phyloP scores from a whole-genome alignment of 2,888 invertebrate genomes.

The Campaea margaritaria region DNA sequence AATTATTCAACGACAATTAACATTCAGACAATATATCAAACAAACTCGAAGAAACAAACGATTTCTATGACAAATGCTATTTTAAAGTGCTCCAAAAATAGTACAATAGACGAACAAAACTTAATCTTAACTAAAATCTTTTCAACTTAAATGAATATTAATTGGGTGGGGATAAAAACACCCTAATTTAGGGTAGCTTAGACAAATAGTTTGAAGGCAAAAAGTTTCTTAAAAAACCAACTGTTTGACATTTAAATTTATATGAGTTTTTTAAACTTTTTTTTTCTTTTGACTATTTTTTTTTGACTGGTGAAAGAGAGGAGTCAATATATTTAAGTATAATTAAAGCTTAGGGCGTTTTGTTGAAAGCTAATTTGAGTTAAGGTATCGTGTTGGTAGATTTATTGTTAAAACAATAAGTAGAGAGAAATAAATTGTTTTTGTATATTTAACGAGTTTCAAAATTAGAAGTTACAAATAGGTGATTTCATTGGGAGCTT shows the following conservation, averaged over 20 bases:
- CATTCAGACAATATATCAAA: constrained; percentile 64
- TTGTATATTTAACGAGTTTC: constrained; percentile 32
- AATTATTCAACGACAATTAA: constrained; percentile 60
- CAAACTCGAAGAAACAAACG: constrained; percentile 57
- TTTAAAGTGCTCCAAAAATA: constrained; percentile 67
- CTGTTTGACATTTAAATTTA: constrained; percentile 67
- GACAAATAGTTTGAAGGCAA: constrained; percentile 64
- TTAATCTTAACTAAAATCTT: constrained; percentile 72
- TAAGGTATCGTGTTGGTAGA: constrained; percentile 58
- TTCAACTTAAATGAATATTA: constrained; percentile 62
- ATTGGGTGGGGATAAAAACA: constrained; percentile 57
- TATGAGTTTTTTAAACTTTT: constrained; percentile 58
- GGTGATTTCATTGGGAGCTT: constrained; percentile 5
- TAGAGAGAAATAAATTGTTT: constrained; percentile 38
- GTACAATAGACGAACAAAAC: constrained; percentile 44
- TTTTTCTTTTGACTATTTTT: constrained; percentile 11
- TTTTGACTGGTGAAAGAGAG: constrained; percentile 47
- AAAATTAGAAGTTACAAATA: constrained; percentile 27
- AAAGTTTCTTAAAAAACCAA: constrained; percentile 66
- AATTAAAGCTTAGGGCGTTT: constrained; percentile 76
- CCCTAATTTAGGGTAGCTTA: constrained; percentile 54
- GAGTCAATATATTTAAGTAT: constrained; percentile 75
- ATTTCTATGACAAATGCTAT: constrained; percentile 66
- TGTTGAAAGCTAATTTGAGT: constrained; percentile 80
- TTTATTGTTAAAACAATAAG: constrained; percentile 61